Evolutionary conservation across 1,140 invertebrate genomes (phyloP), one percentile per base, ranked within the genome.

Genomic region (Lepidurus arcticus): DNA sequence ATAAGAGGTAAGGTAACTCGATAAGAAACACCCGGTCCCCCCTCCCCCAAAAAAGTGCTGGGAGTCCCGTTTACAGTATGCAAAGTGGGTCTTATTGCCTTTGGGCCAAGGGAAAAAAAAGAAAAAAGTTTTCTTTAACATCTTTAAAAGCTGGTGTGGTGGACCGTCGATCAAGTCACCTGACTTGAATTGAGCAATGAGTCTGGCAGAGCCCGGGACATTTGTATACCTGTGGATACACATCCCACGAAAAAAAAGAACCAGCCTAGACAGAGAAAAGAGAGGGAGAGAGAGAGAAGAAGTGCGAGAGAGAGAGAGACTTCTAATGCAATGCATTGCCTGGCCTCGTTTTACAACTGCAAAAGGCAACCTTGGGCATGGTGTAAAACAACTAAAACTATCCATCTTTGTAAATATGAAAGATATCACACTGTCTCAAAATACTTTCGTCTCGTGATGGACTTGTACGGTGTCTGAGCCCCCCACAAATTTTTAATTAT

Each of bases 111-210:
- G 21, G 53, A 8, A 21, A 21, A 13, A n/a, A 13, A n/a, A 21
- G 16, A 65, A 7, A 65, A 65, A 65, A 65, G 21, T 13, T 65
- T 65, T n/a, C n/a, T n/a, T 21, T 0, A 65, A 65, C 53, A 65
- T 65, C 53, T 65, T 65, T 65, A 21, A 65, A 47, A 65, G 53
- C 53, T 65, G 53, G 53, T 65, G 53, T 16, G 53, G 9, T 65
- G 53, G 53, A 65, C 53, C 53, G 53, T 65, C 53, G 53, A 65
- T 65, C 53, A 65, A 65, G 53, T 65, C 53, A 65, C 53, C 53
- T 65, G 53, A 65, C 53, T 65, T 65, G 53, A 65, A 65, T 65
- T 65, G 53, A 65, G 53, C 53, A 65, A 65, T 65, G 53, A 65
- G 53, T 65, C 53, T 65, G 21, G 53, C 53, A 65, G 21, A 65